These are phyloP conservation scores for Patella depressa DNA, from an alignment of 2,888 invertebrate genomes.

Conservation along the genomic window DNA sequence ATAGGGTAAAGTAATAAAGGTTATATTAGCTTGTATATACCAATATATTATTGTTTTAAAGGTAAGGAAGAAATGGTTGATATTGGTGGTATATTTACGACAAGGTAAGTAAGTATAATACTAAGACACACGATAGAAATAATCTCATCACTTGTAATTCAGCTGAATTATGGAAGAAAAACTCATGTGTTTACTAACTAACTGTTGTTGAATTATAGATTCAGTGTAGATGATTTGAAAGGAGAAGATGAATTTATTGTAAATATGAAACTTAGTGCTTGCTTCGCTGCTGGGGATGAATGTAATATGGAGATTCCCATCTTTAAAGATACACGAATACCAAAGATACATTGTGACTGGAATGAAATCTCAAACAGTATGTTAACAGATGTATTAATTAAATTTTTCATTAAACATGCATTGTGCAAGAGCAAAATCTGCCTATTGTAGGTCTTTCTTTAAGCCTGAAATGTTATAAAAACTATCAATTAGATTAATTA, in stretches of 20 bases:
- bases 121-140: background rate
- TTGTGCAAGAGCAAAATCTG: too few relatives aligned
- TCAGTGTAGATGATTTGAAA: conserved; percentile 23
- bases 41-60: background rate
- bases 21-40: too few relatives aligned
- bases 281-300: conserved; percentile 37
- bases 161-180: too few relatives aligned
- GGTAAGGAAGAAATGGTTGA: conserved; percentile 2
- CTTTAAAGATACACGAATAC: conserved; percentile 23
- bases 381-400: too few relatives aligned
- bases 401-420: too few relatives aligned
- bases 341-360: conserved; percentile 35
- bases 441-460: too few relatives aligned
- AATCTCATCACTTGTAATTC: too few relatives aligned
- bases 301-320: conserved; percentile 22
- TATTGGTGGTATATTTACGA: conserved; percentile 14
- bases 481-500: too few relatives aligned
- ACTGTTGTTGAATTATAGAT: conserved; percentile 14
- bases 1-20: too few relatives aligned
- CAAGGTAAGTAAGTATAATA: conserved; percentile 5
- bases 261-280: conserved; percentile 38
- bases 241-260: conserved; percentile 36
- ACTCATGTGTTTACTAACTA: background rate
- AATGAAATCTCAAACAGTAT: conserved; percentile 16
- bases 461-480: too few relatives aligned